These are phyloP conservation scores for Tetragnatha versicolor DNA, from an alignment of 1,140 invertebrate species.

Conservation along the genomic window DNA sequence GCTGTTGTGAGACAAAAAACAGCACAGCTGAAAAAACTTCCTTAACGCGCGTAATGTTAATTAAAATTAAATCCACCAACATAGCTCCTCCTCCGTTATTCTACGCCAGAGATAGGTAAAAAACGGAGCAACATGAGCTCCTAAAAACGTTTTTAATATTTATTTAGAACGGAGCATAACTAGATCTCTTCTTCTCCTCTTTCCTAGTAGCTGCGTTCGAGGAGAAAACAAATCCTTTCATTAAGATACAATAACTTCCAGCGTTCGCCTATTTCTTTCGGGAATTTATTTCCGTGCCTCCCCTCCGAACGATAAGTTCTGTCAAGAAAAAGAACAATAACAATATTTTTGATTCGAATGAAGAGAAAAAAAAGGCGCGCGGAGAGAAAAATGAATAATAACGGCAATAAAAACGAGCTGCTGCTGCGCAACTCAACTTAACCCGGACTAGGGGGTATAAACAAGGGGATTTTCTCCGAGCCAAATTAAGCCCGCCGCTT, in stretches of 20 bases:
- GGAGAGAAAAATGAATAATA: not conserved
- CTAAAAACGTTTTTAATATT: constrained; percentile 21
- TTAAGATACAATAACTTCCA: constrained; percentile 21
- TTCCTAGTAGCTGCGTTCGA: not conserved
- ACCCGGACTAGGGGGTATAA: not conserved
- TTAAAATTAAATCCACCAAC: too few species aligned
- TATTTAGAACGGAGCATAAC: too few species aligned
- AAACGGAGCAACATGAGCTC: too few species aligned
- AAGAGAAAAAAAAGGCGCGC: not conserved
- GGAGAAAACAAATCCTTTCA: constrained; percentile 4
- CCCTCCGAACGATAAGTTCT: too few species aligned
- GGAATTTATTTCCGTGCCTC: not conserved
- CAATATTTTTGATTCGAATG: not conserved
- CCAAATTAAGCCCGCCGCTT: constrained; percentile 13
- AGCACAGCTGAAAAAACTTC: too few species aligned
- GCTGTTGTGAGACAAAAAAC: too few species aligned
- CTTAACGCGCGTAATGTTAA: too few species aligned
- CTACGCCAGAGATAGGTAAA: too few species aligned
- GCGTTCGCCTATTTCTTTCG: constrained; percentile 19
- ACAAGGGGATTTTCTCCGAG: constrained; percentile 5
- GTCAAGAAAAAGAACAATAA: too few species aligned
- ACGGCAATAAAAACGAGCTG: not conserved
- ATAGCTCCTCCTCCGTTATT: too few species aligned
- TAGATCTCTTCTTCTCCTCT: too few species aligned
- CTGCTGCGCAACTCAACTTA: not conserved